Base-by-base conservation (phyloP, 1,140 invertebrate genomes). In the Drosophila obscura region DNA sequence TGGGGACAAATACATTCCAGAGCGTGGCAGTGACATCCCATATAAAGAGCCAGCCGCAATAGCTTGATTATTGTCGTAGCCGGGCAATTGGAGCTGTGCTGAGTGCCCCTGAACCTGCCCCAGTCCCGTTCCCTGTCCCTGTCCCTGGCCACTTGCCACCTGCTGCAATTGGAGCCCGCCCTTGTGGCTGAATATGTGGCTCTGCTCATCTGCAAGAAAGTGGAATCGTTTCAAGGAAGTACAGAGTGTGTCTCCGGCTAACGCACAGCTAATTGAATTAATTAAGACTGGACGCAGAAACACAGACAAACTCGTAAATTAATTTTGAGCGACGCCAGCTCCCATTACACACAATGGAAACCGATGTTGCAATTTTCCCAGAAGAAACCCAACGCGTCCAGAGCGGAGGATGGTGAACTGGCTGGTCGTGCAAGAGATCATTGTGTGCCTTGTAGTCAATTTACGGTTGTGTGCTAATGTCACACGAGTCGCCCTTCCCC, bases 171-270 rank as follows among this genome's bases (percentile, higher is more conserved):
- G 83, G 26, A 95, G 91, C 19, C 94, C 94, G 59, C 93, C 94
- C 91, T 95, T 96, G 75, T 95, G 94, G 82, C 93, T 95, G 79
- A 95, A 95, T 75, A 95, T 95, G 63, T 93, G 93, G 81, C 93
- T 93, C 64, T 88, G 82, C 26, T 88, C 88, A 75, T 77, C 82
- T 90, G 65, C 26, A 75, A 75, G 39, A 66, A 31, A 68, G 28
- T 58, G 64, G 44, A 75, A 58, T 55, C 55, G 61, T 31, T 52
- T 64, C 81, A 51, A 79, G 83, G 76, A 82, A 90, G 83, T 60
- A 50, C 50, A 69, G 74, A 76, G 77, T 84, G 73, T 76, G 55
- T 67, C 63, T 68, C 50, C 56, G 22, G 16, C 77, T 74, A 84
- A 80, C 81, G 79, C 77, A 85, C 75, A 74, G 66, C 59, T 87